A percentile compares a stretch with the other conserved stretches of the same genome.
These are phyloP conservation scores for Morinoia aosen DNA, from an alignment of 2,888 invertebrate species.

Conservation along the genomic window DNA sequence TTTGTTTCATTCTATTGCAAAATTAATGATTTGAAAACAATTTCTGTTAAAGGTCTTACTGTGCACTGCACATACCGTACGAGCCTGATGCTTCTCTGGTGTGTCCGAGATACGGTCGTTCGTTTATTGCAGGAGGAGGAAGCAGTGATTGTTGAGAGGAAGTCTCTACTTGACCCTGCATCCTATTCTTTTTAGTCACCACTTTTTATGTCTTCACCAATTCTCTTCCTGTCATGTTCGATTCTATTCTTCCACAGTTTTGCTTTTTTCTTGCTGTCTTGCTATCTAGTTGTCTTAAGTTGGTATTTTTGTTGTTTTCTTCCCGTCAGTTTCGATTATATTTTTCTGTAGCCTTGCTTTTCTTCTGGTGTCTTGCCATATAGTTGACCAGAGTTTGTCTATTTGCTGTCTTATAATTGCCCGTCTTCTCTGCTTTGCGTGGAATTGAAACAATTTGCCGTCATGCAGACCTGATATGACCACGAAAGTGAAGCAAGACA, in stretches of 20 bases:
- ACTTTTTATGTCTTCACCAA: neutral
- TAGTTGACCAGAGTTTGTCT: too few relatives aligned
- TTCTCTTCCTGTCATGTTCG: slow-evolving; percentile 8
- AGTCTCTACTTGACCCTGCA: slow-evolving; percentile 37
- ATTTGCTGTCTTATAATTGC: too few relatives aligned
- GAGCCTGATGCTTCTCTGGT: neutral
- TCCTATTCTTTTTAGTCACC: slow-evolving; percentile 1
- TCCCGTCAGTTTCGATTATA: neutral
- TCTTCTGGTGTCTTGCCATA: too few relatives aligned
- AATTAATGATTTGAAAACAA: too few relatives aligned
- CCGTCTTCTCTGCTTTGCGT: too few relatives aligned
- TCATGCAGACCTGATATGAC: too few relatives aligned
- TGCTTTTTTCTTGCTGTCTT: too few relatives aligned
- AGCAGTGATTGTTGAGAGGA: slow-evolving; percentile 19
- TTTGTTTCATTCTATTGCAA: too few relatives aligned
- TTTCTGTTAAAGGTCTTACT: neutral
- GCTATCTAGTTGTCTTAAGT: too few relatives aligned
- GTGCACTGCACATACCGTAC: neutral
- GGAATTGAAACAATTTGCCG: too few relatives aligned
- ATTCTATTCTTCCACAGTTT: neutral
- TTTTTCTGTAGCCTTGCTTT: too few relatives aligned
- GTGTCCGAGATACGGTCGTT: neutral
- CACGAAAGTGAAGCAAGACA: too few relatives aligned
- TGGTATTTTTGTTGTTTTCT: neutral
- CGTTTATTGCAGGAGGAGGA: slow-evolving; percentile 6